Evolutionary conservation across 2,797 vertebrate genomes (phyloP).

Genomic region (Chelidonichthys spinosus): DNA sequence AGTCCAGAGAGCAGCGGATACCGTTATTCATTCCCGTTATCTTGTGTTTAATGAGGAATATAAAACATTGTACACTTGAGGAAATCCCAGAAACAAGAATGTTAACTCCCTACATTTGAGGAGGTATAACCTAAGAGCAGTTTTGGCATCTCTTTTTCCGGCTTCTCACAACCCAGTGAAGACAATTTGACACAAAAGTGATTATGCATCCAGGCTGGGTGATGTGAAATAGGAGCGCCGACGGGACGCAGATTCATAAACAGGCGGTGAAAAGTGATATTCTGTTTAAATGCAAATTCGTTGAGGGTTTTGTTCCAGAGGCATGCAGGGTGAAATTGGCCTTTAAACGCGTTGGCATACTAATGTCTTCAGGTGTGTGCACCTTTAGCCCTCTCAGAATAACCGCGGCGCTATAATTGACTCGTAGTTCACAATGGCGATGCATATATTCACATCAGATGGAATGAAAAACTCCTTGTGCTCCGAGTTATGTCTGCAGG

Average conservation of each 20-base stretch:
- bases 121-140: constrained; percentile 21
- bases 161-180: constrained; percentile 70
- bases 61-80: constrained; percentile 30
- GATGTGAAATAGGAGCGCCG: constrained; percentile 72
- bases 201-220: constrained; percentile 73
- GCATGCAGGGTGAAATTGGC: constrained; percentile 84
- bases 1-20: constrained; percentile 36
- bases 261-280: constrained; percentile 76
- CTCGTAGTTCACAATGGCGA: constrained; percentile 69
- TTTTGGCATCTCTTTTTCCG: constrained; percentile 54
- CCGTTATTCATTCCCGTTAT: constrained; percentile 38
- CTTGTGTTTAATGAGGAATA: constrained; percentile 55
- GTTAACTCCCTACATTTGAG: constrained; percentile 36
- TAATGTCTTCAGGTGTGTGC: constrained; percentile 77
- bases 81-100: constrained; percentile 45
- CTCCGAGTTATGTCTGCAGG: constrained; percentile 36
- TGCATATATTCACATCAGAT: constrained; percentile 73
- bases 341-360: constrained; percentile 81
- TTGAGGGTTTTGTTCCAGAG: constrained; percentile 79
- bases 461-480: constrained; percentile 60
- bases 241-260: constrained; percentile 70
- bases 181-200: constrained; percentile 80
- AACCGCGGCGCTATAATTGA: constrained; percentile 70
- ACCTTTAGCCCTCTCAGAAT: constrained; percentile 73
- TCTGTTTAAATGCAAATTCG: constrained; percentile 80